Conservation (phyloP, 2,888 invertebrate genomes). For the Trissolcus japonicus region DNA sequence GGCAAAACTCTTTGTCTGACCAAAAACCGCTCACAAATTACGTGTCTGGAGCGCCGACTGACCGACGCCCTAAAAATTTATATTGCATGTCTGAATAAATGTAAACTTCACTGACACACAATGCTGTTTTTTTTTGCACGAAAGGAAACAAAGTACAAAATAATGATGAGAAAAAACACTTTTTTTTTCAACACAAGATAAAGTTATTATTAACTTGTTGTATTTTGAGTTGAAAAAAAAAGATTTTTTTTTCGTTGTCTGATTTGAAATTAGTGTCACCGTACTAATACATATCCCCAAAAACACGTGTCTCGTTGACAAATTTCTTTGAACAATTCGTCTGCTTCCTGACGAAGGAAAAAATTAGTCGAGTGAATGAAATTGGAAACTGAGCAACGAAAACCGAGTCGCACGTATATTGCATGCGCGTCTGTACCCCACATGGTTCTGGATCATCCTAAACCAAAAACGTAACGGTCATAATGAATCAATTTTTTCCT, state of each 20-base stretch:
- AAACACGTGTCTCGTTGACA: too few relatives aligned
- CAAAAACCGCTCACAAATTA: slow-evolving; percentile 7
- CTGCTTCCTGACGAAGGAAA: slow-evolving; percentile 11
- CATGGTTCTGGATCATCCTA: slow-evolving; percentile 18
- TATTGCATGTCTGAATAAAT: slow-evolving; percentile 7
- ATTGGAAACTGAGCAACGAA: slow-evolving; percentile 25
- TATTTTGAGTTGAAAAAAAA: too few relatives aligned
- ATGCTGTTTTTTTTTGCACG: too few relatives aligned
- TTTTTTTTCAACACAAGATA: too few relatives aligned
- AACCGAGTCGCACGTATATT: slow-evolving; percentile 24
- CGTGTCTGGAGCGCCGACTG: slow-evolving; percentile 7
- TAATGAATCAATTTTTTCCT: slow-evolving; percentile 32
- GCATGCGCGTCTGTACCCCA: slow-evolving; percentile 39
- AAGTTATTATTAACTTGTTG: too few relatives aligned
- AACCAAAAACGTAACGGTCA: slow-evolving; percentile 28
- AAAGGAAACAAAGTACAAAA: too few relatives aligned
- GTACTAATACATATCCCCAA: too few relatives aligned
- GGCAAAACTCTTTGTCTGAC: not conserved
- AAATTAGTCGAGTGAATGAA: slow-evolving; percentile 11
- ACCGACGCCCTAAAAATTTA: slow-evolving; percentile 4
- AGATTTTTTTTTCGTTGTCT: too few relatives aligned
- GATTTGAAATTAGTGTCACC: too few relatives aligned
- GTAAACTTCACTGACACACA: not conserved
- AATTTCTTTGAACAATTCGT: not conserved
- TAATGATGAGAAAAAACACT: too few relatives aligned